A percentile compares a stretch with the other conserved stretches of the same genome.
Conservation (phyloP, 1,140 invertebrate species). For the Tigriopus japonicus region DNA sequence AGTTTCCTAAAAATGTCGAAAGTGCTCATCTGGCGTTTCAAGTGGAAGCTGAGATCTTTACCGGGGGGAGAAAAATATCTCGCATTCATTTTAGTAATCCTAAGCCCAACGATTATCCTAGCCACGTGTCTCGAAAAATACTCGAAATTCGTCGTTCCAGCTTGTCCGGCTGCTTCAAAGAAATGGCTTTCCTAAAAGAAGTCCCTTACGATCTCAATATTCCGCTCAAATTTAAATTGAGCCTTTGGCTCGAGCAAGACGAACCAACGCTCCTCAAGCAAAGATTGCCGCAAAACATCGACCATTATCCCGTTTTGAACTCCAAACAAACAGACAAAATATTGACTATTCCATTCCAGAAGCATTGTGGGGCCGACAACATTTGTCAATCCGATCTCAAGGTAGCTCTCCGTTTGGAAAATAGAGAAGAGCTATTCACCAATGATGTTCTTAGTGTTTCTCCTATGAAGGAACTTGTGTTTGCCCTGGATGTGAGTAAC, state of each 20-base stretch:
- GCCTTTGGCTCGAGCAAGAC: slow-evolving; percentile 1
- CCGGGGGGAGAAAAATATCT: slow-evolving; percentile 1
- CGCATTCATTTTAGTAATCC: neutral
- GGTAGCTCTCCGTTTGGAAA: neutral
- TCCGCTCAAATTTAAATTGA: slow-evolving; percentile 1
- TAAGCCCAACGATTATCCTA: no score
- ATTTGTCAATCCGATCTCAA: slow-evolving; percentile 65
- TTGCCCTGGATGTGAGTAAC: neutral
- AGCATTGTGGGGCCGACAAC: slow-evolving; percentile 77
- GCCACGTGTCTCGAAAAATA: no score
- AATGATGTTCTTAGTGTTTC: neutral
- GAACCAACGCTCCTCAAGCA: slow-evolving; percentile 22
- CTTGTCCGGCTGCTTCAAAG: slow-evolving; percentile 1
- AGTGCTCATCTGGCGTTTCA: slow-evolving; percentile 4
- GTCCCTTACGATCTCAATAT: neutral
- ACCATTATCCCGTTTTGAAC: slow-evolving; percentile 66
- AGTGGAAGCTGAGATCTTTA: slow-evolving; percentile 7
- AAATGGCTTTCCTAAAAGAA: slow-evolving; percentile 4
- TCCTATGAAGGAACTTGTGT: neutral
- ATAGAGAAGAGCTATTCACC: neutral
- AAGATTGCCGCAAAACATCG: slow-evolving; percentile 42
- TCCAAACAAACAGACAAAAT: slow-evolving; percentile 56
- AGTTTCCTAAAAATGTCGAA: slow-evolving; percentile 13
- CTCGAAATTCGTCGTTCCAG: no score
- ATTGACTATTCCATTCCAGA: slow-evolving; percentile 70